Percentiles rank a stretch among this genome's conserved stretches.
Conservation (phyloP, 2,888 invertebrate genomes). For the Parnassius mnemosyne region DNA sequence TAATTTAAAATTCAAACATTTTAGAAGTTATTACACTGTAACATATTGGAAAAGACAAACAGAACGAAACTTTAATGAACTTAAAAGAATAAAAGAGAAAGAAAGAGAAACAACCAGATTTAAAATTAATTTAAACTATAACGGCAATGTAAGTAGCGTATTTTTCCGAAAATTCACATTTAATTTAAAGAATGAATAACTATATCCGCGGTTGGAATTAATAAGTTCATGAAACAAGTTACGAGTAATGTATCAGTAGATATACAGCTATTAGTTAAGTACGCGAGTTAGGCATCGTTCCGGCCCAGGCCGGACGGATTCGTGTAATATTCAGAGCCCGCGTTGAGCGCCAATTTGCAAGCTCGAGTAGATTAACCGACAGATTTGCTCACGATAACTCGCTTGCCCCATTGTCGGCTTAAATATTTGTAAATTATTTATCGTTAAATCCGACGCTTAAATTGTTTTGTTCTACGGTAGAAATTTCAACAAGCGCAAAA, state of each 20-base stretch:
- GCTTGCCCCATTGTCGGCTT: conserved; percentile 6
- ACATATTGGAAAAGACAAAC: too few relatives aligned
- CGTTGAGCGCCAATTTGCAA: conserved; percentile 34
- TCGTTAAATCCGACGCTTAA: conserved; percentile 19
- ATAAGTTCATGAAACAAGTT: background rate
- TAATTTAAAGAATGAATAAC: too few relatives aligned
- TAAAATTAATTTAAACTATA: too few relatives aligned
- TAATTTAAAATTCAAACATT: too few relatives aligned
- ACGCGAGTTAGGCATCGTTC: background rate
- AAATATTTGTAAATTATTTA: conserved; percentile 25
- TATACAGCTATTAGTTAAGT: background rate
- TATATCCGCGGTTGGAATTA: background rate
- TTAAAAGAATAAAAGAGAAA: too few relatives aligned
- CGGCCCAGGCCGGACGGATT: conserved; percentile 25
- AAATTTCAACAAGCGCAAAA: conserved; percentile 6
- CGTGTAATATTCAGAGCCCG: conserved; percentile 37
- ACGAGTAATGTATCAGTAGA: conserved; percentile 5
- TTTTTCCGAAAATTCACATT: too few relatives aligned
- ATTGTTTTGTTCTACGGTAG: conserved; percentile 12
- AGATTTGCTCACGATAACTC: conserved; percentile 13
- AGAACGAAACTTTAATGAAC: too few relatives aligned
- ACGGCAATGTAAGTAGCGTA: too few relatives aligned
- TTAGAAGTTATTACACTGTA: too few relatives aligned
- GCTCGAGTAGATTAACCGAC: conserved; percentile 34
- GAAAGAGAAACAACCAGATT: too few relatives aligned